Evolutionary conservation across 2,113 vertebrate species (phyloP), one percentile per base, ranked within the genome.

Genomic region (Ariopsis seemanni): DNA sequence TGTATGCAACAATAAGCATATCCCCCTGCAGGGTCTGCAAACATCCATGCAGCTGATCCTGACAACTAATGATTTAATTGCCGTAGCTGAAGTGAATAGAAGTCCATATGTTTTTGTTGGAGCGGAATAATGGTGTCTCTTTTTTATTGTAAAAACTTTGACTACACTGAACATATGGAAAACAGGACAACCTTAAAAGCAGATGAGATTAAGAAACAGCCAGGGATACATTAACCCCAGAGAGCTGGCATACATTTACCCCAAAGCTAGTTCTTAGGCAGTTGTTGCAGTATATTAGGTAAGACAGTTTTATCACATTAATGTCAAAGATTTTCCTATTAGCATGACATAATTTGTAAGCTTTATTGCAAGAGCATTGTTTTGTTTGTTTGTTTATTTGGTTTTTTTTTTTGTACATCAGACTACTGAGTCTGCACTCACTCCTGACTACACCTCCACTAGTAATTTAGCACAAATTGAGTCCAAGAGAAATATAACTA

Each of bases 401-500:
- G 42, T 42, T 42, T 3, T 42, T 42, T 42, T 42, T 42, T 42
- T 42, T 42, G 42, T 42, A 42, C 4, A 42, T 74, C 72, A 91
- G 87, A 90, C 92, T 92, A 91, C 88, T 63, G 20, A 84, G 22
- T 62, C 65, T 53, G 14, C 79, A 92, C 90, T 88, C 91, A 90
- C 87, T 91, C 91, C 92, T 72, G 84, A 90, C 89, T 85, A 86
- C 90, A 87, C 90, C 91, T 84, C 89, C 89, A 91, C 88, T 90
- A 91, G 89, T 91, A 93, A 92, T 95, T 94, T 91, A 93, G 86
- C 86, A 52, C 86, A 82, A 92, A 92, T 90, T 92, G 91, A 90
- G 83, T 87, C 92, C 86, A 83, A 85, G 89, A 94, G 94, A 93
- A 93, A 95, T 94, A 93, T 89, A 89, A 90, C 90, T 93, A 93